Evolutionary conservation across 2,113 vertebrate species (phyloP), one percentile per base, ranked within the genome.

Genomic region (Lathamus discolor): DNA sequence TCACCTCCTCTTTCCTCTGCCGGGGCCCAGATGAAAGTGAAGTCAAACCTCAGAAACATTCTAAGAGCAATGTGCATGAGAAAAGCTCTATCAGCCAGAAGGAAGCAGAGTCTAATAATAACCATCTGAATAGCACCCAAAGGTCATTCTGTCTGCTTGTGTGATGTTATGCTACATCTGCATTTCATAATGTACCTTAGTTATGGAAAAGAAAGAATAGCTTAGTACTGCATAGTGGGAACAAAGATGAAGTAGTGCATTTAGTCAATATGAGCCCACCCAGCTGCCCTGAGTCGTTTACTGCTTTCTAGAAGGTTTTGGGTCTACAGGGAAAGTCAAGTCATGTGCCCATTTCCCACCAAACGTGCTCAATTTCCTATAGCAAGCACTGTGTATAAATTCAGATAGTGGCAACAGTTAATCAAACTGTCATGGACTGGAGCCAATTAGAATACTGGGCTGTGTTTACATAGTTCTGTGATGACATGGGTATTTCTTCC

Each of bases 141-240:
- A 97, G 90, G 92, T 88, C 55, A 67, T 70, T 94, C 59, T 70
- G 37, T 51, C 67, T 83, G 83, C 86, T 70, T 75, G 55, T 61
- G 51, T 61, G 83, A 83, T 86, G 78, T 67, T 87, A 96, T 44
- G 95, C 80, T 96, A 95, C 83, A 93, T 96, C 88, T 90, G 73
- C 83, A 86, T 92, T 88, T 95, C 83, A 92, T 92, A 86, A 64
- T 48, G 55, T 72, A 80, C 62, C 90, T 93, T 64, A 67, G 67
- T 55, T 77, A 80, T 11, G 85, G 62, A 52, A 85, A 57, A 74
- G 59, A 80, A n/a, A 66, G 75, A 85, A 83, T 37, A 74, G 33
- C n/a, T 86, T 70, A 74, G n/a, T 59, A 80, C 16, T 67, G 68
- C 63, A 73, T 6, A 87, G 67, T 11, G 69, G 54, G 55, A 95